phyloP scores from a whole-genome alignment of 2,888 invertebrate genomes.

The Apomyelois bistriatella region DNA sequence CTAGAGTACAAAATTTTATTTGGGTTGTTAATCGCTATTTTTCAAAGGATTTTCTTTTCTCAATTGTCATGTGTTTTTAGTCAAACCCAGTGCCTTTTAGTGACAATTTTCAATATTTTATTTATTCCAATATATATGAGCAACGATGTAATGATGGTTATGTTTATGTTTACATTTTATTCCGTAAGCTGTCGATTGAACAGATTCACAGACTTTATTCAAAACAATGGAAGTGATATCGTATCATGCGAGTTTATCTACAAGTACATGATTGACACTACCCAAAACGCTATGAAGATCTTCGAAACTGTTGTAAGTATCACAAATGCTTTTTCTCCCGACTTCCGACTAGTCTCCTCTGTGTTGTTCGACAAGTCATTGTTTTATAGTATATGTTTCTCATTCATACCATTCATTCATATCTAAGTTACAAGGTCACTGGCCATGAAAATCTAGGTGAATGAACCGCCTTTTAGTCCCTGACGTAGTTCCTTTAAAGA shows the following conservation, averaged over 20 bases:
- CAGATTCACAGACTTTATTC: slow-evolving; percentile 5
- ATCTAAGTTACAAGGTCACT: too few species aligned
- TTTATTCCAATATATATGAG: background rate
- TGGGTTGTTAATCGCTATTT: background rate
- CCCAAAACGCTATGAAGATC: slow-evolving; percentile 10
- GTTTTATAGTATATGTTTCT: background rate
- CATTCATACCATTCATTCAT: too few species aligned
- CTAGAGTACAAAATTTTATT: slow-evolving; percentile 10
- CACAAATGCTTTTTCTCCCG: too few species aligned
- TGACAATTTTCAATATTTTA: background rate
- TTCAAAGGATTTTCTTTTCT: background rate
- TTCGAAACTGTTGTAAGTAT: slow-evolving; percentile 16
- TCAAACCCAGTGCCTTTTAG: background rate
- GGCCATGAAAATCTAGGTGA: too few species aligned
- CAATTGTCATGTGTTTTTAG: background rate
- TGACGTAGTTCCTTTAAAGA: too few species aligned
- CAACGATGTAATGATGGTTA: slow-evolving; percentile 6
- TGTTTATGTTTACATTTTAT: slow-evolving; percentile 12
- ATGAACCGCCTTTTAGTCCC: too few species aligned
- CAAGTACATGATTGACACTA: slow-evolving; percentile 6
- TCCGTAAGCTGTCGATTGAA: slow-evolving; percentile 13
- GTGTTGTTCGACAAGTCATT: too few species aligned
- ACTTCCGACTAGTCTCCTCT: too few species aligned
- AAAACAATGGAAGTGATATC: slow-evolving; percentile 1
- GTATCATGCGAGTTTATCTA: slow-evolving; percentile 11